phyloP scores from a whole-genome alignment of 1,140 invertebrate species.

The Tetragonula clypearis region DNA sequence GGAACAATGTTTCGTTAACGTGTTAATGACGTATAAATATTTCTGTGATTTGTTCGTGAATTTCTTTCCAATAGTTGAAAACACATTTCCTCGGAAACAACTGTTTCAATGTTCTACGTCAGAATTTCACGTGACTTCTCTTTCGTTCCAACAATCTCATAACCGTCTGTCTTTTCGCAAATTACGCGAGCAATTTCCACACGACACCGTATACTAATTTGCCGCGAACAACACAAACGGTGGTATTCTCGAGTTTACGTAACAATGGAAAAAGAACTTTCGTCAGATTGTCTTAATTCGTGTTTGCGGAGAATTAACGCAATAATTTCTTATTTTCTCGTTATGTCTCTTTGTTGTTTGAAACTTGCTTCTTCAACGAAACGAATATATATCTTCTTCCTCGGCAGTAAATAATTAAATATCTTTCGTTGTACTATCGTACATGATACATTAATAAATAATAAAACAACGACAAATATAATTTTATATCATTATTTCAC shows the following conservation, averaged over 20 bases:
- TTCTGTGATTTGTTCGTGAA: not conserved
- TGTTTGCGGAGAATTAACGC: not conserved
- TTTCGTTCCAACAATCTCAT: slow-evolving; percentile 17
- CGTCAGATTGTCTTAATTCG: not conserved
- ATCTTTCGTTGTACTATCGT: not conserved
- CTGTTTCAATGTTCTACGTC: not conserved
- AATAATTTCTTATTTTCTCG: not conserved
- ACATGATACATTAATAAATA: no score
- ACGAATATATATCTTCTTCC: not conserved
- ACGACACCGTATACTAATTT: slow-evolving; percentile 3
- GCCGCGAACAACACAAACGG: not conserved
- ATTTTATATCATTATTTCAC: no score
- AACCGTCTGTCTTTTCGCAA: not conserved
- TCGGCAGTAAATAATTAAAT: not conserved
- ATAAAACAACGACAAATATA: no score
- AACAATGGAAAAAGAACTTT: slow-evolving; percentile 11
- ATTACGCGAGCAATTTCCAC: slow-evolving; percentile 20
- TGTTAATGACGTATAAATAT: not conserved
- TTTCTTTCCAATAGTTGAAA: slow-evolving; percentile 11
- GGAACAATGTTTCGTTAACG: not conserved
- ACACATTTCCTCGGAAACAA: slow-evolving; percentile 3
- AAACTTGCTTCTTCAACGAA: not conserved
- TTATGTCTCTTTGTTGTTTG: not conserved
- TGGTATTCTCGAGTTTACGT: not conserved
- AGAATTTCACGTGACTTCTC: not conserved